These are phyloP conservation scores for Brachionus manjavacas DNA, from an alignment of 1,140 invertebrate genomes.

Conservation along the genomic window DNA sequence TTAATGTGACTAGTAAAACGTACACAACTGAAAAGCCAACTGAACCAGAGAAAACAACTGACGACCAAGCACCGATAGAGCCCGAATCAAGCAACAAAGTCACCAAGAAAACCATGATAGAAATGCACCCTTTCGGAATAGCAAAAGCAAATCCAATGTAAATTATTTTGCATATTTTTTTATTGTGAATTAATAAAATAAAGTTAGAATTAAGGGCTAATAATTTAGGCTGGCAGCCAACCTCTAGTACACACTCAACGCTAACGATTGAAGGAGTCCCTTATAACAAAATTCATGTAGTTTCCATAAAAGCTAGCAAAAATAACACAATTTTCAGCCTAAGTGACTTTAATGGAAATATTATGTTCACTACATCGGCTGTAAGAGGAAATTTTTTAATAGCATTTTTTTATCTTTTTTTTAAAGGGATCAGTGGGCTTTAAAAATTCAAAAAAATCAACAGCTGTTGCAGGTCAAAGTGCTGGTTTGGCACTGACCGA, in stretches of 20 bases:
- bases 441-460: conserved; percentile 42
- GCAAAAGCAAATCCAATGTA: neutral
- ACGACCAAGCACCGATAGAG: too few species aligned
- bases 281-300: conserved; percentile 25
- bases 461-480: conserved; percentile 33
- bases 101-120: neutral
- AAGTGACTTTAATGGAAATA: conserved; percentile 11
- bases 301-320: conserved; percentile 36
- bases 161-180: neutral
- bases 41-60: neutral
- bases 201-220: neutral
- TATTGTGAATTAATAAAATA: neutral
- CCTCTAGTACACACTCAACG: neutral
- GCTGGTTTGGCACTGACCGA: conserved; percentile 13
- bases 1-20: neutral
- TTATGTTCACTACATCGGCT: conserved; percentile 12
- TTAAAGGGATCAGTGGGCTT: conserved; percentile 24
- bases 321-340: conserved; percentile 38
- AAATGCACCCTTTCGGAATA: neutral
- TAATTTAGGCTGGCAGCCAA: conserved; percentile 36
- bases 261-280: conserved; percentile 14
- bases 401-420: neutral
- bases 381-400: neutral
- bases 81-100: neutral
- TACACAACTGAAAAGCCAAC: neutral